Base-by-base conservation (phyloP, 2,797 vertebrate genomes). In the Saxicola maurus region DNA sequence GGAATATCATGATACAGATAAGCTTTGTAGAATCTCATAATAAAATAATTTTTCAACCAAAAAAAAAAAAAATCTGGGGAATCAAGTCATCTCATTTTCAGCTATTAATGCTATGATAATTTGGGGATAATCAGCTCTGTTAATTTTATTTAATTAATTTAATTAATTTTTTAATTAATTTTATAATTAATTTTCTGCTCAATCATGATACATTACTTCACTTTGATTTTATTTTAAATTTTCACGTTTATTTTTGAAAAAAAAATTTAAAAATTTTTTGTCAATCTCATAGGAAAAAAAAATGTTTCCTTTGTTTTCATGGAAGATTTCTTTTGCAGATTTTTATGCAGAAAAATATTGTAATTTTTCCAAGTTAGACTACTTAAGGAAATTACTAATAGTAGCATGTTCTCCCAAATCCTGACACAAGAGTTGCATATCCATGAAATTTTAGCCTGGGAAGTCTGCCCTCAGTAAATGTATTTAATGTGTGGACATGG, bases 391-490 rank as follows among this genome's bases (percentile, higher is more conserved):
- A 85, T 45, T 8, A 85, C 62, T 84, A 87, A 89, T 35, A 59
- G 33, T 23, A 72, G 7, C 27, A 30, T 46, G 82, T 33, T 15
- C 13, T 92, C 48, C 85, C 65, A 73, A n/a, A 43, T 9, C 13
- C 19, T 89, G 89, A 45, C 75, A 91, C 11, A 43, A 57, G 48
- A 72, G 43, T 72, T 91, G 66, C 67, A 82, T 46, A 67, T 57
- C 59, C 80, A 74, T 83, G 60, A 95, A 88, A 93, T 95, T 94
- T 94, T 91, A 91, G 66, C 37, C 72, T 94, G 87, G 89, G 76
- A 97, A 85, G 21, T 64, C 33, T 95, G 87, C 92, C 91, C 68
- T 95, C 49, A 67, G 84, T 91, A 95, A 96, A 94, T 2, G 38
- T 43, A 88, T 91, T 90, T 91, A 87, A 85, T 71, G 49, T 60